Evolutionary conservation across 1,140 invertebrate species (phyloP), one percentile per base, ranked within the genome.

Genomic region (Bradysia coprophila): DNA sequence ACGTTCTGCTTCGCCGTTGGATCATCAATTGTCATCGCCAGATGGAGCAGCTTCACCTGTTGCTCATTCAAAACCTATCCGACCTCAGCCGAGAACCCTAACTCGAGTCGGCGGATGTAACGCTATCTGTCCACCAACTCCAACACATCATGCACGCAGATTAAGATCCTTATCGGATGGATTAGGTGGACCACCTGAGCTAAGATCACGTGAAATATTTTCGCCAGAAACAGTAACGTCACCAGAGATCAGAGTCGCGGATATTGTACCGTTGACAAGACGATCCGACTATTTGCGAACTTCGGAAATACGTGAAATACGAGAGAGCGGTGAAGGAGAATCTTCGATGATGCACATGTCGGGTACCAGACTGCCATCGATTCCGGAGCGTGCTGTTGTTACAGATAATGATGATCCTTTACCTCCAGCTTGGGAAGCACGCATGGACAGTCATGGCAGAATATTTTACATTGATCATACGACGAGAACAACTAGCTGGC

Each of bases 401-500:
- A 62, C 62, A 13, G 75, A 74, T 37, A 65, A 66, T 46, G 84
- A 89, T 49, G 85, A 90, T 58, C 19, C 85, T 16, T 58, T 92
- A 46, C 88, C 87, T 31, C 75, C 84, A 73, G 81, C 79, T 18
- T 93, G 88, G 88, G 89, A 94, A 67, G 88, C 89, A 1, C 71
- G 89, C 39, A 87, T 91, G 62, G 89, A 94, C 55, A 86, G 82
- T 49, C 86, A 92, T 53, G 89, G 89, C 1, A 68, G 88, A 34
- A 79, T 92, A 40, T 92, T 94, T 57, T 93, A 92, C 53, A 89
- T 94, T 32, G 87, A 93, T 63, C 89, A 94, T 54, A 69, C 86
- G 1, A 89, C 86, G 49, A 68, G 86, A n/a, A 90, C 81, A 11
- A 94, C 89, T 4, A 91, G 87, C 15, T 94, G 89, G 90, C 81